Evolutionary conservation across 2,113 vertebrate species (phyloP).

Genomic region (Malaclemys terrapin): DNA sequence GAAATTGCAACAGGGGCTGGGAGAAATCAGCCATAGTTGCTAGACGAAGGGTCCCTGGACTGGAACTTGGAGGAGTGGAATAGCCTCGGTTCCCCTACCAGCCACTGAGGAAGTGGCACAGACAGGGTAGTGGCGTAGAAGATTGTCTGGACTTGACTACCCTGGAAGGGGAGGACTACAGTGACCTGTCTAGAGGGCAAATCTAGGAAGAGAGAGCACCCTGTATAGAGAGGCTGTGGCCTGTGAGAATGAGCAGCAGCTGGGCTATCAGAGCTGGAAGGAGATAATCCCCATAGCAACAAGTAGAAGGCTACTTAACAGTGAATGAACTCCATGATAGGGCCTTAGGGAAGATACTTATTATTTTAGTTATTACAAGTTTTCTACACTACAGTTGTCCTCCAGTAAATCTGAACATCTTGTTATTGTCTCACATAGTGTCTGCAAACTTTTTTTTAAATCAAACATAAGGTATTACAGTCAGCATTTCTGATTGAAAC

Average conservation of each 20-base stretch:
- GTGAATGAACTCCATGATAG: not conserved
- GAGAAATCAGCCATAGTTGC: not conserved
- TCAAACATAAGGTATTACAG: not conserved
- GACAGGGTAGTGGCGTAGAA: not conserved
- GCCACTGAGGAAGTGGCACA: not conserved
- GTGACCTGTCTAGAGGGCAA: not conserved
- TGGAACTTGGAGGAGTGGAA: not conserved
- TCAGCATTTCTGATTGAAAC: not conserved
- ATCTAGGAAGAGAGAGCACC: not conserved
- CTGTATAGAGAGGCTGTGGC: not conserved
- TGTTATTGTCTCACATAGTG: not conserved
- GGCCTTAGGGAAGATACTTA: not conserved
- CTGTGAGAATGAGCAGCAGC: not conserved
- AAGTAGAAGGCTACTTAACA: not conserved
- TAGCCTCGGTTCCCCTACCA: not conserved
- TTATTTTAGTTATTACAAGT: not conserved
- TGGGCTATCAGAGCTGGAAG: not conserved
- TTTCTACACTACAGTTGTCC: not conserved
- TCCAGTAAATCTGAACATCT: not conserved
- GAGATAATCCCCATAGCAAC: not conserved
- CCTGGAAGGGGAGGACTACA: not conserved
- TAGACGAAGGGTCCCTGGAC: not conserved
- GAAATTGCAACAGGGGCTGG: not conserved
- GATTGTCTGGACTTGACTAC: not conserved
- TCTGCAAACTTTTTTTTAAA: not conserved